Base-by-base conservation (phyloP, 2,888 invertebrate genomes). In the Ischnus inquisitorius region DNA sequence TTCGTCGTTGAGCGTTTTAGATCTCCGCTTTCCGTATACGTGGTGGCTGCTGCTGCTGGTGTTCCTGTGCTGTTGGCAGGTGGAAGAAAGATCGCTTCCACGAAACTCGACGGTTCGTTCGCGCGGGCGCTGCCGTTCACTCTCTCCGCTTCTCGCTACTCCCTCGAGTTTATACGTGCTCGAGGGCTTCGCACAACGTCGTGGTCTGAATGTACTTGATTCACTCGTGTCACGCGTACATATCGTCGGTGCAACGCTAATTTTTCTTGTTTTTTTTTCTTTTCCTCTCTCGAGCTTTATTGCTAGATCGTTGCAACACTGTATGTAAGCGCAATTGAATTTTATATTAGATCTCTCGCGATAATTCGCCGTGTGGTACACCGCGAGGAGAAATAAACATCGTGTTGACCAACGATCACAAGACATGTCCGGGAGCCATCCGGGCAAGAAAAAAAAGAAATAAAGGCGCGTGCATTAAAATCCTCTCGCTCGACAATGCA, bases 41-140 rank as follows among this genome's bases (percentile, higher is more conserved):
- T 83, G 85, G 87, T 72, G 84, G 67, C 60, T 71, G 54, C 43
- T 19, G 72, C 51, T 65, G 60, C 46, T 60, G 41, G 22, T 54
- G 48, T 25, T n/a, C 68, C 65, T 69, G 22, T 34, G 43, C 51
- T 19, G 79, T 80, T 85, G 89, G 89, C 89, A 89, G 90, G 90
- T 90, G 90, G 85, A 89, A 88, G 88, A 89, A 89, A 89, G 89
- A 89, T 89, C 88, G 90, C 89, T 91, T 91, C 90, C 89, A 90
- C 90, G 90, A 91, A 91, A 89, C 88, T 88, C 86, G 88, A 72
- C 78, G 88, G 87, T 68, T 62, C 12, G 51, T 25, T 41, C 54
- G 65, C 54, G 54, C 22, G 54, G 54, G 19, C 54, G 54, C 54
- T 54, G 68, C 43, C 6, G 75, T 25, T 57, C 75, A 48, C 75